phyloP scores from a whole-genome alignment of 2,797 vertebrate genomes.

The Hypotaenidia okinawae region DNA sequence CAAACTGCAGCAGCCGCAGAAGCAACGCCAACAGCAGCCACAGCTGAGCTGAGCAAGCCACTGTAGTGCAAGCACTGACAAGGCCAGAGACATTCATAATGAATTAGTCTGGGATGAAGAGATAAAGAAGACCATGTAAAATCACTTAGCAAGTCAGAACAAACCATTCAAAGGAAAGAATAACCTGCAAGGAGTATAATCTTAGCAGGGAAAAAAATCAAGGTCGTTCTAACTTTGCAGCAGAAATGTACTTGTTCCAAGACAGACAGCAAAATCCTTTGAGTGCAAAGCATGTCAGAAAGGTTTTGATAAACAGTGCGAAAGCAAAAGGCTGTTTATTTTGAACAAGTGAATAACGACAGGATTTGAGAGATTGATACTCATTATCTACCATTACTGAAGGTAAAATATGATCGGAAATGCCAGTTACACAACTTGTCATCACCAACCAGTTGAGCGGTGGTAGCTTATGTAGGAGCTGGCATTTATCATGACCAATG shows the following conservation, averaged over 20 bases:
- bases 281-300: neutral
- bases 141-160: neutral
- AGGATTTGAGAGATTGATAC: neutral
- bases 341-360: neutral
- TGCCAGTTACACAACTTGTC: neutral
- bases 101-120: slow-evolving; percentile 3
- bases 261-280: neutral
- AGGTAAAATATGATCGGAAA: neutral
- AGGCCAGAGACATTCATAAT: neutral
- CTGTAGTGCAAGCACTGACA: neutral
- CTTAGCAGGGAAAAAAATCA: neutral
- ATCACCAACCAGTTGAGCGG: neutral
- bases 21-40: neutral
- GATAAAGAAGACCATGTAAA: slow-evolving; percentile 13
- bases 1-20: neutral
- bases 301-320: neutral
- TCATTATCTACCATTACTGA: neutral
- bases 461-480: neutral
- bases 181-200: neutral
- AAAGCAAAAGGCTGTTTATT: neutral
- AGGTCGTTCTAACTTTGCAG: neutral
- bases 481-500: fast-evolving
- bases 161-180: neutral
- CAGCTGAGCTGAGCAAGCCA: neutral
- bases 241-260: neutral